Conservation (phyloP, 2,888 invertebrate genomes). For the Sphinx pinastri region DNA sequence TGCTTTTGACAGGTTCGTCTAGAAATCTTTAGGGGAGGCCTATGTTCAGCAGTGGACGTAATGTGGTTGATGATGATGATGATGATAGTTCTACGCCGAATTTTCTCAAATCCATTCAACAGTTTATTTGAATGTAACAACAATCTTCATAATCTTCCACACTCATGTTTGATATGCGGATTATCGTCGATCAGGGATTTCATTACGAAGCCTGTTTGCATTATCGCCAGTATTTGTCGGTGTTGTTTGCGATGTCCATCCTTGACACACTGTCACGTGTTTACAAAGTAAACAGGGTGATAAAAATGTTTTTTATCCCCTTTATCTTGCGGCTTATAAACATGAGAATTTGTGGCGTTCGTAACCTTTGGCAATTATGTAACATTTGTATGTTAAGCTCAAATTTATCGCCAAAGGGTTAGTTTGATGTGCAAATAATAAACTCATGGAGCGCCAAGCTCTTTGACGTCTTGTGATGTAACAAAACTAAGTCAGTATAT, state of each 20-base stretch:
- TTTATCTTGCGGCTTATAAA: not conserved
- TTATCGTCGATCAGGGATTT: not conserved
- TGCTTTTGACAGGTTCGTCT: too few relatives aligned
- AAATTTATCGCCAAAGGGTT: not conserved
- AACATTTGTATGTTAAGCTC: not conserved
- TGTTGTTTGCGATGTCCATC: conserved; percentile 16
- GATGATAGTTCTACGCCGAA: too few relatives aligned
- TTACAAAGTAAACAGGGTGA: conserved; percentile 13
- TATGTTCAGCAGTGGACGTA: too few relatives aligned
- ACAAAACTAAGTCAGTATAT: too few relatives aligned
- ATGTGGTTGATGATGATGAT: too few relatives aligned
- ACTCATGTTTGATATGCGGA: not conserved
- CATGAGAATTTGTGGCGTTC: not conserved
- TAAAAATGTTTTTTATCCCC: conserved; percentile 9
- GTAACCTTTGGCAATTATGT: not conserved
- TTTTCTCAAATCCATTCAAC: too few relatives aligned
- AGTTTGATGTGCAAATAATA: too few relatives aligned
- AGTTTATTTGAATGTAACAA: too few relatives aligned
- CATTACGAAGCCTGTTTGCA: conserved; percentile 12
- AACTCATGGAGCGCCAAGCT: too few relatives aligned
- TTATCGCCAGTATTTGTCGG: conserved; percentile 7
- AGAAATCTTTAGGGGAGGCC: too few relatives aligned
- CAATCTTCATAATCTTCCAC: too few relatives aligned
- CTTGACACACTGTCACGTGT: not conserved
- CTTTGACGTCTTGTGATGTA: too few relatives aligned